phyloP scores from a whole-genome alignment of 2,797 vertebrate genomes.

The Clarias laeviceps region DNA sequence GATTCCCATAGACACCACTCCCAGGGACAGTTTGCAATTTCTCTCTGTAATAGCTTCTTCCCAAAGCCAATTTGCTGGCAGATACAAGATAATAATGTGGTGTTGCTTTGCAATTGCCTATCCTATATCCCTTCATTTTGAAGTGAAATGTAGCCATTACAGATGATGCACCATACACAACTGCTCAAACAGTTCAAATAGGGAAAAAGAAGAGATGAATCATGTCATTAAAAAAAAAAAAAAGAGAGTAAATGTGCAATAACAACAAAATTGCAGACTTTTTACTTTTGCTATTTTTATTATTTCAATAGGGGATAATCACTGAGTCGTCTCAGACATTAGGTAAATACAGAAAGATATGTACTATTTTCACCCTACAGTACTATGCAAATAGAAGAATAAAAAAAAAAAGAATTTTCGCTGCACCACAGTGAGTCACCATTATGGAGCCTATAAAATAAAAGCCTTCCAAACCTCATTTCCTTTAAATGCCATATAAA shows the following conservation, averaged over 20 bases:
- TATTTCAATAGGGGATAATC: conserved; percentile 26
- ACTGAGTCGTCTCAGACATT: conserved; percentile 15
- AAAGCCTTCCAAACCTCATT: conserved; percentile 8
- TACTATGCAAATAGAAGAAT: conserved; percentile 5
- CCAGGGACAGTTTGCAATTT: conserved; percentile 44
- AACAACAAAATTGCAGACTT: conserved; percentile 13
- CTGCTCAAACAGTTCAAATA: neutral
- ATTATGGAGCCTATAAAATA: conserved; percentile 12
- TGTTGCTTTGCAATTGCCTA: conserved; percentile 39
- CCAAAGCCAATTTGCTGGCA: conserved; percentile 47
- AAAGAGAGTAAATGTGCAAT: conserved; percentile 8
- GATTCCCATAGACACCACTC: conserved; percentile 28
- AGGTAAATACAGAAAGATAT: conserved; percentile 12
- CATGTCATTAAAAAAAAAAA: no score
- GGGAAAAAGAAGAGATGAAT: neutral
- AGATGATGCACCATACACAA: conserved; percentile 1
- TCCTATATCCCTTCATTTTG: conserved; percentile 38
- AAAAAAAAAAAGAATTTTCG: neutral
- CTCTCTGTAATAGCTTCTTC: conserved; percentile 49
- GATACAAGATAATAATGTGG: conserved; percentile 46
- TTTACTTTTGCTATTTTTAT: conserved; percentile 10
- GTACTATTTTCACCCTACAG: conserved; percentile 3
- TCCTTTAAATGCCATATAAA: conserved; percentile 29
- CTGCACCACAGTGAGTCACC: neutral
- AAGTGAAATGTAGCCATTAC: conserved; percentile 40